phyloP scores from a whole-genome alignment of 2,888 invertebrate species.

The Hyposoter dolosus region DNA sequence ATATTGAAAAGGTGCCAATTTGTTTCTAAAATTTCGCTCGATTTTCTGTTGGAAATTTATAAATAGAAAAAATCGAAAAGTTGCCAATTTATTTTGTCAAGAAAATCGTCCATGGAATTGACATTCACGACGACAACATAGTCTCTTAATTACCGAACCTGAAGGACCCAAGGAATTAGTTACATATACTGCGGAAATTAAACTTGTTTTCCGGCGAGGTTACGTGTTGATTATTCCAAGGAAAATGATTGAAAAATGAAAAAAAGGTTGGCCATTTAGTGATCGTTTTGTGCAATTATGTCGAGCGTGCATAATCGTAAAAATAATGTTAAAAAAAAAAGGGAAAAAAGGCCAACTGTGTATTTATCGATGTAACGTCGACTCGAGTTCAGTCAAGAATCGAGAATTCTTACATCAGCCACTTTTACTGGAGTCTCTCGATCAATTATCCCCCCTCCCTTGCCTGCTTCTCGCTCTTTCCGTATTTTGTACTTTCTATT shows the following conservation, averaged over 20 bases:
- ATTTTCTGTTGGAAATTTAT: neutral
- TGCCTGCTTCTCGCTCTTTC: conserved; percentile 55
- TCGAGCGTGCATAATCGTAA: conserved; percentile 1
- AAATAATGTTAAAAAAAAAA: conserved; percentile 1
- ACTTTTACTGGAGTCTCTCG: conserved; percentile 62
- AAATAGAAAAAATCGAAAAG: neutral
- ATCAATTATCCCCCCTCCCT: conserved; percentile 69
- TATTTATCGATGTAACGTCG: conserved; percentile 7
- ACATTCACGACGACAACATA: neutral
- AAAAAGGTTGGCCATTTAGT: neutral
- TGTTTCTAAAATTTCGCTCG: no score
- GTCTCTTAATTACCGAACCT: neutral
- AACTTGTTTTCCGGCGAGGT: neutral
- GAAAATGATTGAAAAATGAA: neutral
- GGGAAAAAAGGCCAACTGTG: neutral
- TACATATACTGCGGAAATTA: neutral
- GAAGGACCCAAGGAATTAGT: neutral
- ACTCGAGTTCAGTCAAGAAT: conserved; percentile 62
- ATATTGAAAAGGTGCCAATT: no score
- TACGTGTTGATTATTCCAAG: neutral
- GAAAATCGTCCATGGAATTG: neutral
- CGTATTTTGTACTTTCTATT: conserved; percentile 60
- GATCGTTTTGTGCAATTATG: conserved; percentile 1
- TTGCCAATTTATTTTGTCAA: neutral
- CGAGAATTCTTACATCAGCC: conserved; percentile 66